phyloP scores from a whole-genome alignment of 2,113 vertebrate species.

The Probosciger aterrimus region DNA sequence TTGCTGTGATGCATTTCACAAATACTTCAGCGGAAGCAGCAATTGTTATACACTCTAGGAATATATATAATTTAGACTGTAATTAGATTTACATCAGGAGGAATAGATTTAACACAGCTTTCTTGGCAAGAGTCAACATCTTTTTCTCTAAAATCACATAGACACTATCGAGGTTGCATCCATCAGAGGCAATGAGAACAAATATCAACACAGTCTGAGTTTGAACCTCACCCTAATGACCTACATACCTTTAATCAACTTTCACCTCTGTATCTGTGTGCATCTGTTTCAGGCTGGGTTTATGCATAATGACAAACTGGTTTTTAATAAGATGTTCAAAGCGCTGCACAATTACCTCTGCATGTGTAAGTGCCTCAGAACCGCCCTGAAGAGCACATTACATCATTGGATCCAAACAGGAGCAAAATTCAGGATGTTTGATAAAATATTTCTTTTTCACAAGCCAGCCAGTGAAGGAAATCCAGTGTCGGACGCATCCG shows the following conservation, averaged over 20 bases:
- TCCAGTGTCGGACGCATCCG: constrained; percentile 12
- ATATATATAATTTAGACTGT: neutral
- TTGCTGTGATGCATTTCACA: neutral
- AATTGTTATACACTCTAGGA: neutral
- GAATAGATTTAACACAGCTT: neutral
- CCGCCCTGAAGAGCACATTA: neutral
- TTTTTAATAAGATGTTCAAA: neutral
- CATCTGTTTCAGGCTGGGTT: neutral
- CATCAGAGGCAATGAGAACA: neutral
- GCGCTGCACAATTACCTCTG: neutral
- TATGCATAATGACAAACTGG: neutral
- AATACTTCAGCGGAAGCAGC: neutral
- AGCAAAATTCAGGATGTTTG: constrained; percentile 10
- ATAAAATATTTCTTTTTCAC: constrained; percentile 23
- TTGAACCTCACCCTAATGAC: neutral
- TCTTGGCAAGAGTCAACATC: neutral
- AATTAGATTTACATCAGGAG: neutral
- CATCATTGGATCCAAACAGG: neutral
- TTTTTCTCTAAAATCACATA: neutral
- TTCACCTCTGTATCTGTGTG: neutral
- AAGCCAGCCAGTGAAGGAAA: constrained; percentile 39
- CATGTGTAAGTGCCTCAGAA: neutral
- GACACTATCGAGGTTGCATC: neutral
- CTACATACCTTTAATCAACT: neutral
- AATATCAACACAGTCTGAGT: neutral